Evolutionary conservation across 2,888 invertebrate genomes (phyloP).

Genomic region (Chirona hameri): DNA sequence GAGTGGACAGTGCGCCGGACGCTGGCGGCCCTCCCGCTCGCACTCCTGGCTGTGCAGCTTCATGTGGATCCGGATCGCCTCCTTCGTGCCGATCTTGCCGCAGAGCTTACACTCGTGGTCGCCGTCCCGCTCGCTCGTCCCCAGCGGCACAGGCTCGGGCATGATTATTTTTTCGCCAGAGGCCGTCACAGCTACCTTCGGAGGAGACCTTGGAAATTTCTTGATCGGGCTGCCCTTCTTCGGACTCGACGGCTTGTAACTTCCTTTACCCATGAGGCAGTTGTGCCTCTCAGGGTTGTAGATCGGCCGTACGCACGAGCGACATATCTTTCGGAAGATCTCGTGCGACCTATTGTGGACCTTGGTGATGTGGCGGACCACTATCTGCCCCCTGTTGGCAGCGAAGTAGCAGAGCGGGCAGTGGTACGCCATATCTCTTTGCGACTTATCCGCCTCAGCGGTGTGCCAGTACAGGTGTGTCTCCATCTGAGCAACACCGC

Average conservation of each 20-base stretch:
- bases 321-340: neutral
- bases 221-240: neutral
- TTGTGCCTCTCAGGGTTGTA: neutral
- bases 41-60: neutral
- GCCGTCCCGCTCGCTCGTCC: neutral
- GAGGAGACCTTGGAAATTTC: neutral
- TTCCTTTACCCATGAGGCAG: neutral
- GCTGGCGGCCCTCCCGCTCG: neutral
- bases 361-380: neutral
- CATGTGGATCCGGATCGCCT: neutral
- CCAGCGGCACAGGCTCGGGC: neutral
- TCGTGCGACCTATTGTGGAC: neutral
- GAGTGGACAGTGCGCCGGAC: neutral
- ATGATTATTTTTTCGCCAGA: too few relatives aligned
- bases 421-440: neutral
- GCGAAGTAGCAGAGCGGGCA: constrained; percentile 1
- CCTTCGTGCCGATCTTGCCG: neutral
- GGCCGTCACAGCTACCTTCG: neutral
- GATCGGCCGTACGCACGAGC: neutral
- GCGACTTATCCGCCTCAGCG: neutral
- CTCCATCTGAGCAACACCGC: too few relatives aligned
- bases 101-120: neutral
- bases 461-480: neutral
- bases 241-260: neutral
- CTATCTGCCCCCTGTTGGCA: neutral